Evolutionary conservation across 2,113 vertebrate species (phyloP).

Genomic region (Sminthopsis crassicaudata): DNA sequence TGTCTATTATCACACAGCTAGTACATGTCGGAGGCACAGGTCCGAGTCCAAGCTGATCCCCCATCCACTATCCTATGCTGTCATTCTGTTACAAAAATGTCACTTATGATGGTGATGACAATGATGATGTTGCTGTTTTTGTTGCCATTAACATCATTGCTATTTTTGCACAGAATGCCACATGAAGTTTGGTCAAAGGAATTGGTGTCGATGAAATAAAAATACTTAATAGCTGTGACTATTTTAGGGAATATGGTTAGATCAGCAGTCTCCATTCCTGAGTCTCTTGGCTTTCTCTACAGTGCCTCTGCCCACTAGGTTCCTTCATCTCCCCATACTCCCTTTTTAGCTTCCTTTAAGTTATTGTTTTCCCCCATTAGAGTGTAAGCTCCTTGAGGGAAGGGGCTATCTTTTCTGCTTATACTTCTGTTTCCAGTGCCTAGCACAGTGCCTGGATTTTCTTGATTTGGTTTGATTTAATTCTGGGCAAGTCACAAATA

Average conservation of each 20-base stretch:
- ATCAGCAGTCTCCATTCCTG: background rate
- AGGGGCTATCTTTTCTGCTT: background rate
- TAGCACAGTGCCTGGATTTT: background rate
- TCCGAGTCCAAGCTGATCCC: background rate
- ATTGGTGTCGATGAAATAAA: background rate
- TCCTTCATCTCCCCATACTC: background rate
- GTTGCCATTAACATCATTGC: background rate
- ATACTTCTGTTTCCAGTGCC: background rate
- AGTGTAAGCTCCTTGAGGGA: background rate
- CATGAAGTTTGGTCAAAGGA: background rate
- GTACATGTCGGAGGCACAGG: too few species aligned
- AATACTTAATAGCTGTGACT: background rate
- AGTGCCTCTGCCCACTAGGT: background rate
- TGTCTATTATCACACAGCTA: background rate
- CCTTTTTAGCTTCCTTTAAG: background rate
- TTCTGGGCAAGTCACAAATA: background rate
- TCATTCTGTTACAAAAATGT: background rate
- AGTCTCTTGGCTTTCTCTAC: background rate
- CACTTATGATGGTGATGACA: background rate
- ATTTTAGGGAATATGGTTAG: background rate
- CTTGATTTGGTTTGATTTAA: background rate
- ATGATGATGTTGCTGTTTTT: too few species aligned
- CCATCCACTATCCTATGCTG: background rate
- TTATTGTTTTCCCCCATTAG: background rate
- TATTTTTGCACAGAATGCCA: background rate